Conservation (phyloP, 2,888 invertebrate species). For the Coenonympha arcania region DNA sequence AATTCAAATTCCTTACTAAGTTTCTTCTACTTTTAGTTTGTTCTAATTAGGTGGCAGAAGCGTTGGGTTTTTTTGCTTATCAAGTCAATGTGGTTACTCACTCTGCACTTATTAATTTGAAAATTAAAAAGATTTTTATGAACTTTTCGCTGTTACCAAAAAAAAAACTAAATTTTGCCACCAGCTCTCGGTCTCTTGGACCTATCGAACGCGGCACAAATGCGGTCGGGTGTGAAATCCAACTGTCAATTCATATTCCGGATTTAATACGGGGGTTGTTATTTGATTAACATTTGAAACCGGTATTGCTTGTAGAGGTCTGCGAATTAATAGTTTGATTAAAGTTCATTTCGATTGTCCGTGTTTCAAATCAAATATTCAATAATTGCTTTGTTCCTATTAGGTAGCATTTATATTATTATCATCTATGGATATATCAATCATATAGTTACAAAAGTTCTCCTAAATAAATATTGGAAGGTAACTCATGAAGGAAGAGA, state of each 20-base stretch:
- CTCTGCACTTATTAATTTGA: too few species aligned
- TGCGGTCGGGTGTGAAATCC: constrained; percentile 32
- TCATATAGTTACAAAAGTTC: too few species aligned
- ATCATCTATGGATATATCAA: too few species aligned
- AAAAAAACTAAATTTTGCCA: background rate
- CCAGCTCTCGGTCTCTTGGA: background rate
- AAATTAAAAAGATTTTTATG: too few species aligned
- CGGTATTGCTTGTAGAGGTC: constrained; percentile 5
- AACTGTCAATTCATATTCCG: constrained; percentile 30
- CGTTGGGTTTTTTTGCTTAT: too few species aligned
- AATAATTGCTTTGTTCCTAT: background rate
- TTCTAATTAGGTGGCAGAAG: too few species aligned
- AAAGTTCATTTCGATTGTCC: background rate
- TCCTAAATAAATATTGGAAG: too few species aligned
- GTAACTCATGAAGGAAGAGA: too few species aligned
- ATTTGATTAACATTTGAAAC: constrained; percentile 20
- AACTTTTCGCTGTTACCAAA: too few species aligned
- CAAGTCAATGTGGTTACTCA: too few species aligned
- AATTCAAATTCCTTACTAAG: too few species aligned
- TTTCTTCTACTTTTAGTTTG: too few species aligned
- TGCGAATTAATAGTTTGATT: constrained; percentile 6
- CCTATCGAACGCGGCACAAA: constrained; percentile 1
- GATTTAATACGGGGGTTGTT: constrained; percentile 25
- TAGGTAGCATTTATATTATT: background rate
- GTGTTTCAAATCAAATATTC: constrained; percentile 4